Evolutionary conservation across 2,888 invertebrate genomes (phyloP), one percentile per base, ranked within the genome.

Genomic region (Drosophila birchii): DNA sequence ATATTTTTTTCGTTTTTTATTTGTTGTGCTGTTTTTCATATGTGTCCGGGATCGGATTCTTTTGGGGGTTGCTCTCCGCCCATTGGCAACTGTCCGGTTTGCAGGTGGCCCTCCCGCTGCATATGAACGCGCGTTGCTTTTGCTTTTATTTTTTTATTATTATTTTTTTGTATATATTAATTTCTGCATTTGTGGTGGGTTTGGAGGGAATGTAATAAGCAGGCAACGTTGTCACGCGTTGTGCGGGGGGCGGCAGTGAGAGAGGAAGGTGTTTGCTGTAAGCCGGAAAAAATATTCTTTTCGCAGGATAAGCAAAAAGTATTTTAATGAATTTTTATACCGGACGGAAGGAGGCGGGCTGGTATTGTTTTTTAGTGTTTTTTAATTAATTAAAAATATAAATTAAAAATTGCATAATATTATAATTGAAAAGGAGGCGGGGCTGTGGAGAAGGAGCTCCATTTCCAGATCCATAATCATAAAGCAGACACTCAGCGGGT

Each of bases 11-110:
- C 9, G 26, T 43, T 36, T 8, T 63, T 32, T 54, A 18, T 69
- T 76, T 81, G 20, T 16, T 53, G 51, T 53, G n/a, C 55, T 82
- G 70, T 58, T 49, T 73, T 62, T 53, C 59, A 61, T 49, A 43
- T 76, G 61, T 54, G 38, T 26, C 36, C 58, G 20, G 61, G 53
- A 60, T 53, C 75, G 59, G 70, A 56, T 67, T 78, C 56, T 82
- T 56, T 73, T 82, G 80, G 89, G 86, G 89, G 84, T 84, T 87
- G 84, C 80, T 87, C 69, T 78, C 89, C 89, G 82, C 84, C 89
- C 84, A 84, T 75, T 87, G 87, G 85, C 89, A 87, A 84, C 85
- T 84, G 84, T 84, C 89, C 84, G 89, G 84, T 84, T 84, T 87
- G 89, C 89, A 84, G 89, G 84, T 84, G 84, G 87, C 72, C 67